Evolutionary conservation across 1,140 invertebrate species (phyloP), one percentile per base, ranked within the genome.

Genomic region (Drosophila varians): DNA sequence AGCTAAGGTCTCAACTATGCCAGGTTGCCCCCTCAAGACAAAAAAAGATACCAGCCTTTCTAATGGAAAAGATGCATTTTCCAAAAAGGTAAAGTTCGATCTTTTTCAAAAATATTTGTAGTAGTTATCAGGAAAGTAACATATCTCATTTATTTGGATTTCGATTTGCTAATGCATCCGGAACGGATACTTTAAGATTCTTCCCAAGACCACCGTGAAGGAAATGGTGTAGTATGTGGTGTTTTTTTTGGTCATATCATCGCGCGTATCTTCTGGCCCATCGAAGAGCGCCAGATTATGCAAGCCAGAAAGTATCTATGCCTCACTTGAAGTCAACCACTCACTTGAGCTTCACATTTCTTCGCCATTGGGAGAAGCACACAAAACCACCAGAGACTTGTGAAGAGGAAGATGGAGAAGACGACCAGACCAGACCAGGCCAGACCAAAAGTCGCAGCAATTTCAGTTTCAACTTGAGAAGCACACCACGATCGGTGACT

Each of bases 391-490:
- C 12, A 12, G 4, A 31, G 28, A 31, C n/a, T 31, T 31, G 9
- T 31, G 28, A 31, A 31, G 28, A 31, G 9, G 28, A 64, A n/a
- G 34, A 40, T 21, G 56, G 23, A 42, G 57, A 42, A 43, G 9
- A 14, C 23, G 40, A 25, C 23, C 28, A 16, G 11, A 21, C 4
- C 4, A 18, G 26, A 28, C 12, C 48, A 53, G 25, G 23, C 31
- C 18, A 45, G 40, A 34, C 42, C 36, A 31, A 36, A 47, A 62
- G 60, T 65, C 28, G 51, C 25, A 55, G 71, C 61, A 72, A 73
- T 78, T 75, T 79, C 76, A 58, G 58, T 78, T 79, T 74, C 55
- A 66, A 53, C 55, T 57, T 55, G 48, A 75, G 68, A 66, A 38
- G 19, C 23, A 40, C 26, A 66, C 40, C 26, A 66, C 40, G 53